These are phyloP conservation scores for Oxytorus armatus DNA, from an alignment of 2,888 invertebrate species.

Conservation along the genomic window DNA sequence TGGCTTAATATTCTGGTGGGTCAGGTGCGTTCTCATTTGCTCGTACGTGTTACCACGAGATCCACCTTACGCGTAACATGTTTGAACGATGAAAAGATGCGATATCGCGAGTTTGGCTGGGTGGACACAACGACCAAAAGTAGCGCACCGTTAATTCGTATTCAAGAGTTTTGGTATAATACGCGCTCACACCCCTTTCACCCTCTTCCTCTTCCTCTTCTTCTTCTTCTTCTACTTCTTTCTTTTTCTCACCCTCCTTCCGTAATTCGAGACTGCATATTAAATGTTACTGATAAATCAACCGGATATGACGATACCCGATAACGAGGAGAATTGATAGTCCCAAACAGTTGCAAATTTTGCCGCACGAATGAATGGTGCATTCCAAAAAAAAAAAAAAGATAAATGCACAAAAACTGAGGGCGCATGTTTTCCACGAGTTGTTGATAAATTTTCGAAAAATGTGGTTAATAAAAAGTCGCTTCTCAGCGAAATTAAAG, in stretches of 20 bases:
- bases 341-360: constrained; percentile 3
- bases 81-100: constrained; percentile 43
- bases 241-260: constrained; percentile 59
- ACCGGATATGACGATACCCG: constrained; percentile 64
- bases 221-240: not conserved
- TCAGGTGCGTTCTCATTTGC: constrained; percentile 18
- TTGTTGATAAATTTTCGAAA: too few species aligned
- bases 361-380: not conserved
- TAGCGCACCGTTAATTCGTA: constrained; percentile 52
- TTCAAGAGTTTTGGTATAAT: constrained; percentile 46
- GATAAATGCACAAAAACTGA: too few species aligned
- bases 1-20: constrained; percentile 7
- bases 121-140: constrained; percentile 10
- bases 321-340: constrained; percentile 18
- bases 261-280: constrained; percentile 55
- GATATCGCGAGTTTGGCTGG: constrained; percentile 52
- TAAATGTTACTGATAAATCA: constrained; percentile 68
- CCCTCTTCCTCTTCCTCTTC: constrained; percentile 21
- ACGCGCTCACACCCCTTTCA: constrained; percentile 2
- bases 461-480: too few species aligned
- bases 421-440: too few species aligned
- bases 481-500: too few species aligned
- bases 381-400: not conserved
- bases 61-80: constrained; percentile 23
- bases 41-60: constrained; percentile 28